These are phyloP conservation scores for Cassiopea andromeda DNA, from an alignment of 30 jellyfish, hydroid and myxozoan genomes.

Conservation along the genomic window DNA sequence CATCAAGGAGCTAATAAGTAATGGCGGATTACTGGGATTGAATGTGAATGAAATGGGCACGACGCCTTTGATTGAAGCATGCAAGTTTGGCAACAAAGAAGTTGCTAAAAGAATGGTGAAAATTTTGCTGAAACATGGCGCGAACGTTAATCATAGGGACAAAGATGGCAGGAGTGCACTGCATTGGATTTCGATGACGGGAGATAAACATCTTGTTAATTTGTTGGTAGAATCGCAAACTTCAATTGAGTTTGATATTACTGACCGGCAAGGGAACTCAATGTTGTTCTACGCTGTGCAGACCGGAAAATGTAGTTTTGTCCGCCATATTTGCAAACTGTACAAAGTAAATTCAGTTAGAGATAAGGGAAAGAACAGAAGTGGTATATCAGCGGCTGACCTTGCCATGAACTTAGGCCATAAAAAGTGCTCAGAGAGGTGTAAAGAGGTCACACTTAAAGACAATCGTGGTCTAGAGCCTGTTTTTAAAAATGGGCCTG, in stretches of 20 bases:
- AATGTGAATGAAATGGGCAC: constrained; percentile 51
- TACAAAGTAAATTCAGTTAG: constrained; percentile 48
- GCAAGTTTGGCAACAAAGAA: constrained; percentile 59
- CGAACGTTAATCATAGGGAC: constrained; percentile 51
- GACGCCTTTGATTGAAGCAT: constrained; percentile 69
- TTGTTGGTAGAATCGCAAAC: constrained; percentile 9
- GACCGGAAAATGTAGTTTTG: constrained; percentile 65
- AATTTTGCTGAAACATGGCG: constrained; percentile 58
- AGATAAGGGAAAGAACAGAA: constrained; percentile 53
- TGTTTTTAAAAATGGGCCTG: background rate
- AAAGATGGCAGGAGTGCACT: constrained; percentile 60
- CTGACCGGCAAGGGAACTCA: constrained; percentile 64
- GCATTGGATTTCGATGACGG: constrained; percentile 64
- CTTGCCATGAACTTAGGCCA: constrained; percentile 70
- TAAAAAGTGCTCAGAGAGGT: constrained; percentile 59
- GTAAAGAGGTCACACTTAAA: constrained; percentile 29
- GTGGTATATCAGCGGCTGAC: constrained; percentile 68
- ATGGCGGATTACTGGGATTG: constrained; percentile 35
- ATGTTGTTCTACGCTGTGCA: constrained; percentile 61
- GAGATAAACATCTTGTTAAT: constrained; percentile 43
- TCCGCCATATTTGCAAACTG: constrained; percentile 55
- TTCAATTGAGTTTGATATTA: constrained; percentile 6
- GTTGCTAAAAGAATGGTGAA: constrained; percentile 56
- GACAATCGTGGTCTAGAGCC: constrained; percentile 17
- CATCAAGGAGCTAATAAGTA: constrained; percentile 21